Conservation (phyloP, 2,888 invertebrate genomes). For the Congeria kusceri region DNA sequence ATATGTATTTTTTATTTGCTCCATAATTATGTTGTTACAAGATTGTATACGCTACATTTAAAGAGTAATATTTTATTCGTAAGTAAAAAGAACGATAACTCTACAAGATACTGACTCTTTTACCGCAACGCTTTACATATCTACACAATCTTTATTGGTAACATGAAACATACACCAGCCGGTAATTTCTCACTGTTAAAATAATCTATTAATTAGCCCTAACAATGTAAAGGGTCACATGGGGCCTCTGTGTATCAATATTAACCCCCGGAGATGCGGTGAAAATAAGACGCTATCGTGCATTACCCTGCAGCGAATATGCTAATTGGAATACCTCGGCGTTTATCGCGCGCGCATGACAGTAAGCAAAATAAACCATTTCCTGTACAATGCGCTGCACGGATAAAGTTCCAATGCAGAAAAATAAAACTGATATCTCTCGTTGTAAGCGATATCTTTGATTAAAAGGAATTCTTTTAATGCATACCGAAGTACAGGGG, state of each 20-base stretch:
- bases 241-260: conserved; percentile 49
- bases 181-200: conserved; percentile 54
- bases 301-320: conserved; percentile 2
- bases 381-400: conserved; percentile 41
- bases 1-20: too few relatives aligned
- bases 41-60: too few relatives aligned
- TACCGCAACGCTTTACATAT: too few relatives aligned
- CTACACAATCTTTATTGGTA: too few relatives aligned
- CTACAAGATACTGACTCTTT: too few relatives aligned
- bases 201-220: conserved; percentile 62
- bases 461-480: conserved; percentile 47
- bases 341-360: conserved; percentile 36
- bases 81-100: too few relatives aligned
- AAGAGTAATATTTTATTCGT: too few relatives aligned
- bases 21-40: too few relatives aligned
- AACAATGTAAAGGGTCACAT: conserved; percentile 43
- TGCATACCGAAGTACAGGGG: conserved; percentile 29
- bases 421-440: conserved; percentile 42
- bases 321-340: conserved; percentile 50
- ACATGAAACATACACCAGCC: too few relatives aligned
- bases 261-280: conserved; percentile 49
- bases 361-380: conserved; percentile 50
- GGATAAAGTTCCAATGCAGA: conserved; percentile 19
- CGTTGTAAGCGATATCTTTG: conserved; percentile 44
- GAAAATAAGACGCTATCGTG: not conserved